phyloP scores from a whole-genome alignment of 2,888 invertebrate genomes.

The Archaeoteleia sp. region DNA sequence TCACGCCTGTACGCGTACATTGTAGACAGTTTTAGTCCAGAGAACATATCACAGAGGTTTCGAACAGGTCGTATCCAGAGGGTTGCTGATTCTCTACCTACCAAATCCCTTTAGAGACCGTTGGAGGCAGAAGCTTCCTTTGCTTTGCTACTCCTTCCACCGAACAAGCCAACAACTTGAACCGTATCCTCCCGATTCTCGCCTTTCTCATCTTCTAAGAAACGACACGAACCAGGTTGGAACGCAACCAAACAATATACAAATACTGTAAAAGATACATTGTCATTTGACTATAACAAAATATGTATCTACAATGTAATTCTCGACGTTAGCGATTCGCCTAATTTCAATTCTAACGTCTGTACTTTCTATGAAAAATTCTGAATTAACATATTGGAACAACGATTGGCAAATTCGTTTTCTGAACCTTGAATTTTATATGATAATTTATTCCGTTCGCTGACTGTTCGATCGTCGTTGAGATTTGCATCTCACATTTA shows the following conservation, averaged over 20 bases:
- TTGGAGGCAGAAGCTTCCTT: constrained; percentile 64
- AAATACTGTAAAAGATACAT: no score
- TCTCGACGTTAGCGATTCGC: no score
- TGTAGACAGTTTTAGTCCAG: constrained; percentile 58
- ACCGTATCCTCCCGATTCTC: constrained; percentile 56
- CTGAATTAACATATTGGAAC: no score
- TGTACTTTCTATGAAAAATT: no score
- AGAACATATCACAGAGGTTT: constrained; percentile 66
- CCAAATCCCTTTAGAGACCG: constrained; percentile 54
- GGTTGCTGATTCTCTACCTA: constrained; percentile 61
- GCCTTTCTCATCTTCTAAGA: constrained; percentile 58
- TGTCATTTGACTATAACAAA: no score
- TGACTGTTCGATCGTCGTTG: neutral
- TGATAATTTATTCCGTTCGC: no score
- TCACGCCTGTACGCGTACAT: constrained; percentile 49
- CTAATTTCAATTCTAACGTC: no score
- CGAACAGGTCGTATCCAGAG: constrained; percentile 65
- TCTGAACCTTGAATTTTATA: no score
- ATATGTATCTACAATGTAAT: no score
- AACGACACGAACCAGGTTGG: constrained; percentile 58
- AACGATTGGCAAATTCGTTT: no score
- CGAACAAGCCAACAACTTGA: constrained; percentile 60
- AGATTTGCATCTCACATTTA: constrained; percentile 47
- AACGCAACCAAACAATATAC: constrained; percentile 56
- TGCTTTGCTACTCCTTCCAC: constrained; percentile 62